phyloP scores from a whole-genome alignment of 2,797 vertebrate genomes.

The Halcyon smyrnensis region DNA sequence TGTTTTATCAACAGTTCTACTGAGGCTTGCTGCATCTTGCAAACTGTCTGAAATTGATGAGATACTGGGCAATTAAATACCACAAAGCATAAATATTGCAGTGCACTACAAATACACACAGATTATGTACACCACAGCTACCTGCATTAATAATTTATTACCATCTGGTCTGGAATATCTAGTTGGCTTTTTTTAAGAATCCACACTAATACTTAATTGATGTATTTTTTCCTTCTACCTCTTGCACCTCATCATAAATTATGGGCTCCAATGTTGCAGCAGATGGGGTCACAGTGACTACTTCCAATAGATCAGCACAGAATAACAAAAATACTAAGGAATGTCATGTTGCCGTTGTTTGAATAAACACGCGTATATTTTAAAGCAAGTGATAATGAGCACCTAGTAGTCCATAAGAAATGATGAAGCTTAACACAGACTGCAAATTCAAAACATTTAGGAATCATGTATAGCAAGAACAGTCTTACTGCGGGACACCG shows the following conservation, averaged over 20 bases:
- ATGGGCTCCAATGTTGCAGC: background rate
- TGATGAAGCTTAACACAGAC: background rate
- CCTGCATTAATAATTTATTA: background rate
- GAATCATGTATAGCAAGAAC: background rate
- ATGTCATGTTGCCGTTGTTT: background rate
- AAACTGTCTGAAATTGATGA: background rate
- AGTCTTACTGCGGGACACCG: background rate
- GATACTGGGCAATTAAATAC: background rate
- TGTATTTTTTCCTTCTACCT: background rate
- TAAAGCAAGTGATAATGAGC: background rate
- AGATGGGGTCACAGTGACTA: background rate
- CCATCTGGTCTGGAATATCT: background rate
- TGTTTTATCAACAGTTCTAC: fast-evolving
- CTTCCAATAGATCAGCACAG: background rate
- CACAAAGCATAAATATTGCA: background rate
- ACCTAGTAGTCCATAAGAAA: background rate
- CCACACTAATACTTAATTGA: background rate
- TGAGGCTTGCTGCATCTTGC: background rate
- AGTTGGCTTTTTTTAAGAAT: background rate
- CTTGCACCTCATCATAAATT: background rate
- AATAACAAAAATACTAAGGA: background rate
- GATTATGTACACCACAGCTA: background rate
- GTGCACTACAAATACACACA: background rate
- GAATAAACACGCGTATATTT: background rate
- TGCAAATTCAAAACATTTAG: background rate